These are phyloP conservation scores for Micronycteris hirsuta DNA, from an alignment of 2,113 vertebrate genomes.

Conservation along the genomic window DNA sequence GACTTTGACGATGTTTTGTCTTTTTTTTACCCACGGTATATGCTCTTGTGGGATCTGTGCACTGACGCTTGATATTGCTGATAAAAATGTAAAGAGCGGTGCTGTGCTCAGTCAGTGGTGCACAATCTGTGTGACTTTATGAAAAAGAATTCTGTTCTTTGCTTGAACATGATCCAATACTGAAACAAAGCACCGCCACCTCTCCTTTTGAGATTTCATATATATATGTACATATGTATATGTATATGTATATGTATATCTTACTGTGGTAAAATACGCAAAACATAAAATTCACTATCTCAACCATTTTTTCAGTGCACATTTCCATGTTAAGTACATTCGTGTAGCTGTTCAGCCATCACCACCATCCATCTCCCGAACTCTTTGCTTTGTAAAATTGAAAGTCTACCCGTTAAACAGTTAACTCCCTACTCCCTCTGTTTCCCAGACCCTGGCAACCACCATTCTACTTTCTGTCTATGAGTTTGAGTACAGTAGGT, in stretches of 20 bases:
- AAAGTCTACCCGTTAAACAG: neutral
- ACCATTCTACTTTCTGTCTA: neutral
- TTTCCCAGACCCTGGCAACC: neutral
- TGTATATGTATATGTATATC: neutral
- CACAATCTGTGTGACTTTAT: neutral
- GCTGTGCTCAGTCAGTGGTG: accelerated
- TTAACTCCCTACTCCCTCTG: neutral
- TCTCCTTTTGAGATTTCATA: neutral
- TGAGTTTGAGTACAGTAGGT: neutral
- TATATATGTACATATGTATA: too few species aligned
- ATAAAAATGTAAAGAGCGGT: neutral
- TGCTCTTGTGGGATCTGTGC: neutral
- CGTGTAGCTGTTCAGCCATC: neutral
- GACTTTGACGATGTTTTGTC: neutral
- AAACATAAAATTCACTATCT: neutral
- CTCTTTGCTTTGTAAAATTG: neutral
- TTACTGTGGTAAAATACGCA: neutral
- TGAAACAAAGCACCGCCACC: neutral
- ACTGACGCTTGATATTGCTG: neutral
- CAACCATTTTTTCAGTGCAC: neutral
- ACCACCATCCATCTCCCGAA: neutral
- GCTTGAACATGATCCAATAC: neutral
- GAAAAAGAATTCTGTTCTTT: neutral
- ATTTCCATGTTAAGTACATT: neutral
- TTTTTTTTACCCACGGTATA: neutral